These are phyloP conservation scores for Hyperoplus immaculatus DNA, from an alignment of 2,797 vertebrate genomes.

Conservation along the genomic window DNA sequence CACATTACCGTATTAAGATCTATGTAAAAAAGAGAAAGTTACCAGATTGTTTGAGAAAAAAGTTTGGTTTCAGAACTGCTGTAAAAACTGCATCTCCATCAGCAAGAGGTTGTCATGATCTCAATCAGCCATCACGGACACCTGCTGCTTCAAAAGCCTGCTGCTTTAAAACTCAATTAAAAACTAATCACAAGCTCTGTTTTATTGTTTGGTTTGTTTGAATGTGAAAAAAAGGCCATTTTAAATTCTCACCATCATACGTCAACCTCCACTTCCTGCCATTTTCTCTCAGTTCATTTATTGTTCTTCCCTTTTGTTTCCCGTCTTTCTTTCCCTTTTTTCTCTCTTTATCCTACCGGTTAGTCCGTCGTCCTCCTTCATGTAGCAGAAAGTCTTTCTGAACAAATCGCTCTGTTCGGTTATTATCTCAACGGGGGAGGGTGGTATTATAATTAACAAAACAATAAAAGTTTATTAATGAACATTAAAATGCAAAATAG, in stretches of 20 bases:
- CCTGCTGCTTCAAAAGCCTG: conserved; percentile 42
- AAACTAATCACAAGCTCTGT: conserved; percentile 18
- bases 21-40: not conserved
- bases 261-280: conserved; percentile 23
- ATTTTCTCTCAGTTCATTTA: conserved; percentile 30
- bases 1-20: not conserved
- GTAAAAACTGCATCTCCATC: conserved; percentile 14
- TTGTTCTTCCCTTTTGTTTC: conserved; percentile 42
- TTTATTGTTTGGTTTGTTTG: conserved; percentile 44
- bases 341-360: conserved; percentile 44
- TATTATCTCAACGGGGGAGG: conserved; percentile 90
- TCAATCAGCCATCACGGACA: conserved; percentile 3
- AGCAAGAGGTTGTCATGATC: not conserved
- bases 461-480: conserved; percentile 99
- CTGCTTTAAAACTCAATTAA: conserved; percentile 49
- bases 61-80: conserved; percentile 7
- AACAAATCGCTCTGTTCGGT: conserved; percentile 80
- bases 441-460: conserved; percentile 97
- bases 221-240: conserved; percentile 12
- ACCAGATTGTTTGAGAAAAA: conserved; percentile 10
- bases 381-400: conserved; percentile 78
- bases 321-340: conserved; percentile 15
- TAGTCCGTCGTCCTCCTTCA: conserved; percentile 62
- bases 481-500: conserved; percentile 99
- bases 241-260: conserved; percentile 17